phyloP scores from a whole-genome alignment of 1,140 invertebrate genomes.

The Lepidotrigona ventralis region DNA sequence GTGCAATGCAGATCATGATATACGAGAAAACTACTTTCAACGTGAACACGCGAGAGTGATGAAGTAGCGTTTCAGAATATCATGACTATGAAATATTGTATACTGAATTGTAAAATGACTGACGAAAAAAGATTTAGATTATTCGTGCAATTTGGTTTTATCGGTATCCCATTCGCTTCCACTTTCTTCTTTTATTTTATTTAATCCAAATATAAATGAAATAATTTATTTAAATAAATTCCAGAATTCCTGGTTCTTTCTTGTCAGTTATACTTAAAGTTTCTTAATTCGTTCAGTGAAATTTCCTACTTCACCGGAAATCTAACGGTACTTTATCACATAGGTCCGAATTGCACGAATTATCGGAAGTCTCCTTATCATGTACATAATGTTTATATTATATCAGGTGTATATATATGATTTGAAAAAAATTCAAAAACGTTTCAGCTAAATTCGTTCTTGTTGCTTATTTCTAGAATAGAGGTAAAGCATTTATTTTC shows the following conservation, averaged over 20 bases:
- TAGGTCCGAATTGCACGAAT: not conserved
- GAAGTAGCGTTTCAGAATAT: not conserved
- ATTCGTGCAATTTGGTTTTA: constrained; percentile 11
- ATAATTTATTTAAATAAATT: not conserved
- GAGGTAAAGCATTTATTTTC: not conserved
- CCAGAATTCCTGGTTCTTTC: not conserved
- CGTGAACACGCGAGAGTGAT: not conserved
- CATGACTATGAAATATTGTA: not conserved
- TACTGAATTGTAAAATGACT: constrained; percentile 26
- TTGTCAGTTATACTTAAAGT: not conserved
- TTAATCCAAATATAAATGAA: not conserved
- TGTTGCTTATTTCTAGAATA: not conserved
- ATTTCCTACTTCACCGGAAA: not conserved
- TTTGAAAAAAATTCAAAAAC: constrained; percentile 2
- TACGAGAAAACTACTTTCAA: not conserved
- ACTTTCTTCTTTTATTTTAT: not conserved
- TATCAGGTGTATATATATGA: constrained; percentile 19
- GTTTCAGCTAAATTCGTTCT: constrained; percentile 10
- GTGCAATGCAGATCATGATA: not conserved
- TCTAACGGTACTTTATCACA: not conserved
- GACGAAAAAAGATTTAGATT: constrained; percentile 5
- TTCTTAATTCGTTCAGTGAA: not conserved
- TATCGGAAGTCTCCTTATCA: not conserved
- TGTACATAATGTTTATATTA: constrained; percentile 51
- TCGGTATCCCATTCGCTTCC: not conserved